Percentiles rank a stretch among this genome's conserved stretches.
Conservation (phyloP, 2,797 vertebrate species). For the Poecilia wingei region DNA sequence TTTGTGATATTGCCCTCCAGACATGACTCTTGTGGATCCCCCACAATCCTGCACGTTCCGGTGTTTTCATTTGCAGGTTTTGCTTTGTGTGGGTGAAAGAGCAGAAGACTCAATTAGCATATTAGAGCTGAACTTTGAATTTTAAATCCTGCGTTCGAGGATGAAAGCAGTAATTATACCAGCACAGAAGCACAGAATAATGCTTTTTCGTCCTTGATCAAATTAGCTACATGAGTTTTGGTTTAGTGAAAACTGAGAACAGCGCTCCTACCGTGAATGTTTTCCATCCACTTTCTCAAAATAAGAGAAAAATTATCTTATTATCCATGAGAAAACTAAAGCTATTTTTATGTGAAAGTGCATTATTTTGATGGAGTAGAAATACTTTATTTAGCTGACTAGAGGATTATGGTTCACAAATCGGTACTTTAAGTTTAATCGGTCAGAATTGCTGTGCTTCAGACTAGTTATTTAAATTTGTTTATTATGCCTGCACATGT, state of each 20-base stretch:
- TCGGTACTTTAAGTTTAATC: neutral
- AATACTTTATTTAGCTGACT: neutral
- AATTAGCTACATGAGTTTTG: neutral
- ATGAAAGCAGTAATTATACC: neutral
- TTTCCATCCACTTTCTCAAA: neutral
- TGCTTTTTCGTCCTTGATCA: neutral
- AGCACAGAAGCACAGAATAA: neutral
- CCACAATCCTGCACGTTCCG: neutral
- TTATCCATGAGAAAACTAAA: neutral
- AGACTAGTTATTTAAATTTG: neutral
- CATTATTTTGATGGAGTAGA: neutral
- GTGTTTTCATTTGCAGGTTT: fast-evolving
- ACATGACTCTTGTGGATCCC: neutral
- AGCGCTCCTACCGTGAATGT: neutral
- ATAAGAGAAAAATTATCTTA: neutral
- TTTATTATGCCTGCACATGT: neutral
- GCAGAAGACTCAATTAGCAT: conserved; percentile 33
- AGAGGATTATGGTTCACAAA: neutral
- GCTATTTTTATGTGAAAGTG: neutral
- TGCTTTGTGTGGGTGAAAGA: conserved; percentile 32
- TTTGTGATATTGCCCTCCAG: neutral
- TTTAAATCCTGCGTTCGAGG: neutral
- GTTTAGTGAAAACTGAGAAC: neutral
- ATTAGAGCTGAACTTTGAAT: neutral
- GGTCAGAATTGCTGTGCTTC: neutral